Base-by-base conservation (phyloP, 2,113 vertebrate genomes). In the Labrus mixtus region DNA sequence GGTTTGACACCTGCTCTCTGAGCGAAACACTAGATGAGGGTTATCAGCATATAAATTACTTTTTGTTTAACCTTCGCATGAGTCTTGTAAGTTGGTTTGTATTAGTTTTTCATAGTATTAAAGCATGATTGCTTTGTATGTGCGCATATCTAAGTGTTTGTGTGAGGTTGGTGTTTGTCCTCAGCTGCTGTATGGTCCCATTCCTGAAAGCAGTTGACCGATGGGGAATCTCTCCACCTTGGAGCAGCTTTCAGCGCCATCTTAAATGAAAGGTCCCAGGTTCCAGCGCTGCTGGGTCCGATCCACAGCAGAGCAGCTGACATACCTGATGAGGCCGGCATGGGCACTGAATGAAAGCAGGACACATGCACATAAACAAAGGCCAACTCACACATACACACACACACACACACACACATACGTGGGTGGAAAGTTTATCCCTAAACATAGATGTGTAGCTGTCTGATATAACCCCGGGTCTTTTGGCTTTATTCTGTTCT, bases 401-500 rank as follows among this genome's bases (percentile, higher is more conserved):
- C 29, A 33, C 29, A 33, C 29, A 33, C 29, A 33, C 68, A 64
- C 55, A 64, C 58, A 65, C 70, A 62, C 68, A 70, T 80, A 89
- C 90, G 89, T 71, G 91, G 90, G 85, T 87, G 88, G 90, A 88
- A 84, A 87, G 78, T 91, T 86, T 92, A 91, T 87, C 80, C 78
- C 84, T 83, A 89, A 92, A 92, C 90, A 90, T 68, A 88, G 86
- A 90, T 86, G 74, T 72, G 79, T 78, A 82, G 84, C 81, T 76
- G 60, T 41, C 78, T 85, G 73, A 86, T 86, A 86, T 88, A 86
- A 84, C 76, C 68, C 55, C 2, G 15, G 76, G 79, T 75, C 85
- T 67, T 81, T 66, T 85, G 85, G 78, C 77, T 81, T 61, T 57
- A 58, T 63, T 89, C 77, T 58, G 62, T 75, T 73, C 59, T 74